Base-by-base conservation (phyloP, 2,888 invertebrate species). In the Eupithecia subumbrata region DNA sequence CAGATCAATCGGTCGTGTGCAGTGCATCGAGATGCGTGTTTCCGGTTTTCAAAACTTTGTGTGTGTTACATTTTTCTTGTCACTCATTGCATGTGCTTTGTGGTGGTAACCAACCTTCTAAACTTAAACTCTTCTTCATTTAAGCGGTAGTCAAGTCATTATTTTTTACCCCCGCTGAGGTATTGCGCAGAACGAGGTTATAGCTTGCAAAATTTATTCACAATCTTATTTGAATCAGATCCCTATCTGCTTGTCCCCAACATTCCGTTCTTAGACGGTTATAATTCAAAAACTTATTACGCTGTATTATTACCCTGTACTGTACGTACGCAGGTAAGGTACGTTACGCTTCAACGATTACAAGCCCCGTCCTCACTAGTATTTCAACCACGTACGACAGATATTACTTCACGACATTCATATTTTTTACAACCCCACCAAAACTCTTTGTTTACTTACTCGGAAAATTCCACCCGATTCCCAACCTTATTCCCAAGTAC, bases 321-420 rank as follows among this genome's bases (percentile, higher is more conserved):
- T 5, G 8, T 18, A 18, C 12, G 25, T 25, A 60, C 25, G 25
- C 9, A 37, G 9, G 37, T 37, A 40, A 40, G 11, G n/a, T n/a
- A 9, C 40, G n/a, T n/a, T n/a, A 64, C 34, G 18, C 16, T 72
- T 60, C 48, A 22, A 45, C 67, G 30, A 74, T 71, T 74, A 74
- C 16, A 71, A 71, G 48, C 68, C 70, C 63, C 68, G 40, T 66
- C 69, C 73, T 74, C 63, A 8, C 76, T 75, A 48, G 56, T 45
- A 87, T 86, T 87, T 86, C 76, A 78, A 71, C 81, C 86, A 84
- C 86, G 86, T 83, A 79, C 81, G 66, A 78, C 80, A 78, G 82
- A 80, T 87, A 85, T 85, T 82, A 81, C 83, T 87, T 85, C 87
- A 84, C 81, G 86, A 82, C 84, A 80, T 81, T 82, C 84, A 84